These are phyloP conservation scores for Acropternis orthonyx DNA, from an alignment of 2,797 vertebrate genomes.

Conservation along the genomic window DNA sequence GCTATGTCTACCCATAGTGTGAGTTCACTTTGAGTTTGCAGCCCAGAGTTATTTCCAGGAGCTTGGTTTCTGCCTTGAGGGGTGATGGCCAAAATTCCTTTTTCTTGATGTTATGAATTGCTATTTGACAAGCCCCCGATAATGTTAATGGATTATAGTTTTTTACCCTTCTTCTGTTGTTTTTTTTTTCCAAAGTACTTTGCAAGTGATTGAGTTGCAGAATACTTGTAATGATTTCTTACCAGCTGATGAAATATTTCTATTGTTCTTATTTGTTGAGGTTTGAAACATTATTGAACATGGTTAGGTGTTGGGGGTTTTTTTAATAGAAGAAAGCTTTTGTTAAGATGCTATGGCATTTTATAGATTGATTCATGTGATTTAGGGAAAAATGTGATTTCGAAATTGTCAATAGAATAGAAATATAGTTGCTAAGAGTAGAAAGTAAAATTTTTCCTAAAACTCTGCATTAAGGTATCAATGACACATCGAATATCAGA, in stretches of 20 bases:
- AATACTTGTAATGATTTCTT: background rate
- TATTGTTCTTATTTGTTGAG: background rate
- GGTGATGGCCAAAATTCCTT: background rate
- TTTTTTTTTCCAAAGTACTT: background rate
- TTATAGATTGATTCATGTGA: background rate
- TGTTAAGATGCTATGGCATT: background rate
- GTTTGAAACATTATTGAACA: background rate
- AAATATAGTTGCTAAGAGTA: background rate
- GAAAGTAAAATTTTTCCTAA: background rate
- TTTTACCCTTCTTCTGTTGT: background rate
- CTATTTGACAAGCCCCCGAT: background rate
- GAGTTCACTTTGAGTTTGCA: background rate
- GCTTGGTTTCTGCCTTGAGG: background rate
- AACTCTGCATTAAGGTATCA: slow-evolving; percentile 75
- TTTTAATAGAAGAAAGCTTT: background rate
- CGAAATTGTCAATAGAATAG: background rate
- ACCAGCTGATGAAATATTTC: background rate
- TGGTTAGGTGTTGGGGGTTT: background rate
- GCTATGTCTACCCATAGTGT: background rate
- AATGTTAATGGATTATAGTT: background rate
- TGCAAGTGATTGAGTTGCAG: background rate
- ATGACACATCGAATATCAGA: slow-evolving; percentile 81
- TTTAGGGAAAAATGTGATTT: background rate
- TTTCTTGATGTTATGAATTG: background rate
- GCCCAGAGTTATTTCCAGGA: background rate